Conservation (phyloP, 2,888 invertebrate genomes). For the Hypena proboscidalis region DNA sequence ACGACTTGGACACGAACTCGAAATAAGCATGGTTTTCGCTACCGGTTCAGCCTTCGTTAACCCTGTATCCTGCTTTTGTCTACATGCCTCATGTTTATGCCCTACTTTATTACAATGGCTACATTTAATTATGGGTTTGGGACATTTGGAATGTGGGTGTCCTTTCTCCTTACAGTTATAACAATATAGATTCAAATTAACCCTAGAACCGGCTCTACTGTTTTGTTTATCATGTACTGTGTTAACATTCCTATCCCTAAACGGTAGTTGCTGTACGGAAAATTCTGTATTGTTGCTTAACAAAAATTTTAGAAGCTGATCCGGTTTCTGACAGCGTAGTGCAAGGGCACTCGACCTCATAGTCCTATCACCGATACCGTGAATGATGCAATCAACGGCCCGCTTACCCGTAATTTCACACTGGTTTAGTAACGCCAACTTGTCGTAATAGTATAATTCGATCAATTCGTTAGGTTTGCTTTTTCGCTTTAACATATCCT, state of each 20-base stretch:
- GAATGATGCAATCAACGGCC: too few species aligned
- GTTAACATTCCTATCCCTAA: not conserved
- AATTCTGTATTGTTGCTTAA: not conserved
- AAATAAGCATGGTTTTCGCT: constrained; percentile 12
- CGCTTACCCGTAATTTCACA: constrained; percentile 4
- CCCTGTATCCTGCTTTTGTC: not conserved
- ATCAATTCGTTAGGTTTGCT: constrained; percentile 2
- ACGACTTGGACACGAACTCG: not conserved
- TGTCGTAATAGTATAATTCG: constrained; percentile 9
- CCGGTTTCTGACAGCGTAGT: constrained; percentile 5
- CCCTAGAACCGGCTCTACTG: not conserved
- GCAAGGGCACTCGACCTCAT: constrained; percentile 6
- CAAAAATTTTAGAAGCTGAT: not conserved
- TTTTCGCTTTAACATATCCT: constrained; percentile 12
- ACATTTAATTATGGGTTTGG: not conserved
- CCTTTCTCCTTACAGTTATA: constrained; percentile 3
- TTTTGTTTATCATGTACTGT: too few species aligned
- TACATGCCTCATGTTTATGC: not conserved
- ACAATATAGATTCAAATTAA: not conserved
- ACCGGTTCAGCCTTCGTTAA: not conserved
- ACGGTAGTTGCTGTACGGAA: not conserved
- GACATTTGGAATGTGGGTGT: not conserved
- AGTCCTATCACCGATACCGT: constrained; percentile 3
- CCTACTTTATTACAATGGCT: not conserved
- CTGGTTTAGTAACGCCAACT: constrained; percentile 2